phyloP scores from a whole-genome alignment of 2,888 invertebrate species.

The Cactoblastis cactorum region DNA sequence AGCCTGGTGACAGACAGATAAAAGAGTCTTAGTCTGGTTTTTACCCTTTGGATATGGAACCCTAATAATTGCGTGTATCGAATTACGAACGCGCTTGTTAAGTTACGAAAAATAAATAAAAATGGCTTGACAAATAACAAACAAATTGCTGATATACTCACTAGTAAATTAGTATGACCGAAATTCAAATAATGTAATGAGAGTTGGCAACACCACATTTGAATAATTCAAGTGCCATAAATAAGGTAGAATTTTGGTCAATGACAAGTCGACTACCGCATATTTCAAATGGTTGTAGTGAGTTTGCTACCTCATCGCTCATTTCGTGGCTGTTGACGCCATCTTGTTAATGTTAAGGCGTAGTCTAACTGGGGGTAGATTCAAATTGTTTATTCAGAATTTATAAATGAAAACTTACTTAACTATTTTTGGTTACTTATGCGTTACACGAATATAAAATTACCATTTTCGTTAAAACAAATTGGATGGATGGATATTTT shows the following conservation, averaged over 20 bases:
- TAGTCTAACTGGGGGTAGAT: background rate
- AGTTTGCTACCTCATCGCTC: background rate
- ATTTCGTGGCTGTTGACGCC: background rate
- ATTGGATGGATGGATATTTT: too few species aligned
- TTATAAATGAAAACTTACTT: too few species aligned
- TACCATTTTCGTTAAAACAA: too few species aligned
- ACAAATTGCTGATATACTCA: constrained; percentile 2
- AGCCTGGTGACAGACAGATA: too few species aligned
- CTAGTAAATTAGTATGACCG: background rate
- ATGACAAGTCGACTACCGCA: constrained; percentile 4
- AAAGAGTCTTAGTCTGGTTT: too few species aligned
- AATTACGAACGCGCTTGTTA: too few species aligned
- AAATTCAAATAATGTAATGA: constrained; percentile 4
- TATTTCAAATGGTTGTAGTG: background rate
- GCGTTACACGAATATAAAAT: too few species aligned
- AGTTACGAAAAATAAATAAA: background rate
- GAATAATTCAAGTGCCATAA: constrained; percentile 16
- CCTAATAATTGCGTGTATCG: too few species aligned
- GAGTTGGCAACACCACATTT: constrained; percentile 4
- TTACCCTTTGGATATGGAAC: too few species aligned
- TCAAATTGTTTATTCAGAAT: too few species aligned
- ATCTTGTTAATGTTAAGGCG: background rate
- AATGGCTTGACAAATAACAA: background rate
- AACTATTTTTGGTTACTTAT: too few species aligned
- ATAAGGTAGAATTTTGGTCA: constrained; percentile 7